phyloP scores from a whole-genome alignment of 2,113 vertebrate genomes.

The Daubentonia madagascariensis region DNA sequence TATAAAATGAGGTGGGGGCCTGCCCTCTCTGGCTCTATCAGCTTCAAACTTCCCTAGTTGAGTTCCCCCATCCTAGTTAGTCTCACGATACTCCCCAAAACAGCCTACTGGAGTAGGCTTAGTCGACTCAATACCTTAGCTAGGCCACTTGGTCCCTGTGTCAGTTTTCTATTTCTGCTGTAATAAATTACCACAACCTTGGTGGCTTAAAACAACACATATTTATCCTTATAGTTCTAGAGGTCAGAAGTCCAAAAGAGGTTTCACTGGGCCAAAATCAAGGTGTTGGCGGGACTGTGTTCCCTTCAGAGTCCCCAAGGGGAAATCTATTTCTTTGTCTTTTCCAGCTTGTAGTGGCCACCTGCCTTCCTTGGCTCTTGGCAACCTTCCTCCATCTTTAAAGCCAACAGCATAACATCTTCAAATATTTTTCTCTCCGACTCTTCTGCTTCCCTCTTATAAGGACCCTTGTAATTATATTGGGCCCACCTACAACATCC shows the following conservation, averaged over 20 bases:
- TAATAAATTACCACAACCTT: background rate
- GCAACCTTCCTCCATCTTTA: background rate
- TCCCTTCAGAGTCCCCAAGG: background rate
- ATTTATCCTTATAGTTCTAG: background rate
- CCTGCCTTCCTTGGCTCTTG: background rate
- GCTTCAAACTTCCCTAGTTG: background rate
- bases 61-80: background rate
- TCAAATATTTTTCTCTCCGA: background rate
- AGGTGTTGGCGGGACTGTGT: background rate
- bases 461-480: background rate
- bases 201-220: background rate
- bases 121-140: background rate
- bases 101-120: background rate
- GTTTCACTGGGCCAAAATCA: background rate
- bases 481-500: background rate
- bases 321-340: background rate
- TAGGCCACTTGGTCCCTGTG: background rate
- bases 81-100: background rate
- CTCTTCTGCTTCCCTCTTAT: background rate
- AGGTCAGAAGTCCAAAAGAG: background rate
- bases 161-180: background rate
- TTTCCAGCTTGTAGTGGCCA: background rate
- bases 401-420: background rate
- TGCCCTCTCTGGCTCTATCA: background rate
- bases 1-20: background rate